These are phyloP conservation scores for Torymus auratus DNA, from an alignment of 2,888 invertebrate genomes.

Conservation along the genomic window DNA sequence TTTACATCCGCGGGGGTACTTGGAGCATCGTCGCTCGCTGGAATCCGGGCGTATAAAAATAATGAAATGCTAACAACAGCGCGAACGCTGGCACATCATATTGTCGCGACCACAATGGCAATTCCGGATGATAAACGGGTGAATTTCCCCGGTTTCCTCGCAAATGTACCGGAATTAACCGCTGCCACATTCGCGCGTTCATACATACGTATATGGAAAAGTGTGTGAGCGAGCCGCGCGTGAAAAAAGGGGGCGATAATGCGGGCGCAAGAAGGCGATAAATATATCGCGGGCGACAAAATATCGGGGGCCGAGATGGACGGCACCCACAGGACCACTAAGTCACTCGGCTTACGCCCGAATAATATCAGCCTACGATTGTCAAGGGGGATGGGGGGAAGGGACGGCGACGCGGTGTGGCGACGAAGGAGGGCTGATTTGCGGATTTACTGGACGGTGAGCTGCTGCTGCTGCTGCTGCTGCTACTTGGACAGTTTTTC, in stretches of 20 bases:
- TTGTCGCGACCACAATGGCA: constrained; percentile 76
- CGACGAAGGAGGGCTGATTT: constrained; percentile 32
- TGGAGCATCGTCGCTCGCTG: not conserved
- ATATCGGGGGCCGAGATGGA: constrained; percentile 71
- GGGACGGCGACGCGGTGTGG: too few species aligned
- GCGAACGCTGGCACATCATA: constrained; percentile 64
- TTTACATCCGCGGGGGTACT: not conserved
- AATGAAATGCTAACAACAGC: constrained; percentile 72
- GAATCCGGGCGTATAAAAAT: constrained; percentile 60
- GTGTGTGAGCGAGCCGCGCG: constrained; percentile 57
- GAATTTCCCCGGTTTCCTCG: constrained; percentile 57
- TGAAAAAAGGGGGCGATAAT: constrained; percentile 69
- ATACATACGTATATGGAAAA: constrained; percentile 32
- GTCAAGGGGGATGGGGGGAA: not conserved
- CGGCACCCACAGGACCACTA: constrained; percentile 76
- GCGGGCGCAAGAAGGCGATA: too few species aligned
- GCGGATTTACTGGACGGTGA: constrained; percentile 44
- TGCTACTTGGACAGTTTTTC: constrained; percentile 44
- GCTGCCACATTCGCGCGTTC: constrained; percentile 14
- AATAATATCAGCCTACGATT: constrained; percentile 54
- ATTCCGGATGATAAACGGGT: constrained; percentile 74
- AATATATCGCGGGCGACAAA: constrained; percentile 70
- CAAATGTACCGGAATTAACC: constrained; percentile 76
- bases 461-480: too few species aligned
- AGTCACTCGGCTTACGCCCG: constrained; percentile 73